Conservation (phyloP, 37 sponge, comb jelly and placozoan species). For the Geodia barretti region DNA sequence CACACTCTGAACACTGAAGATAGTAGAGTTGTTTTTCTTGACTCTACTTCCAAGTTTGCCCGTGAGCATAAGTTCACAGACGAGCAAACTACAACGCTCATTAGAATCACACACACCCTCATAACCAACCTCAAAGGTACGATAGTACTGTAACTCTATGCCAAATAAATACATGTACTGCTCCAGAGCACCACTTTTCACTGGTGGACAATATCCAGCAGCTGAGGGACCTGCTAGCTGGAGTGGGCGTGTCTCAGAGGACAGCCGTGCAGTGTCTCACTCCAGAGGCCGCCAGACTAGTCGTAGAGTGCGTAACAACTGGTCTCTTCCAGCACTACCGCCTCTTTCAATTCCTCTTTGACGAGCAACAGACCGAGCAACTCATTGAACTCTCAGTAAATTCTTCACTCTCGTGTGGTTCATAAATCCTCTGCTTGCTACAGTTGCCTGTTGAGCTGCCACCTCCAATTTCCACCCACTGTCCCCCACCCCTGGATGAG, state of each 20-base stretch:
- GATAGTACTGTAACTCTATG: neutral
- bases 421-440: neutral
- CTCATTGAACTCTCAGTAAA: neutral
- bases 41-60: slow-evolving; percentile 33
- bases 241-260: slow-evolving; percentile 8
- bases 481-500: slow-evolving; percentile 57
- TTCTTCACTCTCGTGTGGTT: neutral
- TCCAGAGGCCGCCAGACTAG: slow-evolving; percentile 6
- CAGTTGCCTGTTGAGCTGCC: slow-evolving; percentile 20
- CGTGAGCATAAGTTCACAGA: slow-evolving; percentile 42
- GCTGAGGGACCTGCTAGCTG: slow-evolving; percentile 11
- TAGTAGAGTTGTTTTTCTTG: no score
- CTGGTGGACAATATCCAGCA: slow-evolving; percentile 43
- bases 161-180: neutral
- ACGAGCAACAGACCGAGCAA: slow-evolving; percentile 35
- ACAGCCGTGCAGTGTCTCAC: slow-evolving; percentile 32
- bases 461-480: slow-evolving; percentile 6
- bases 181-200: neutral
- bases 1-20: neutral
- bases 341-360: slow-evolving; percentile 43
- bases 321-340: slow-evolving; percentile 73
- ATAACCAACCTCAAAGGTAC: slow-evolving; percentile 65
- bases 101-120: slow-evolving; percentile 59
- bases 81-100: slow-evolving; percentile 60
- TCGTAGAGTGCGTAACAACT: slow-evolving; percentile 14